A percentile compares a stretch with the other conserved stretches of the same genome.
These are phyloP conservation scores for Eurosta solidaginis DNA, from an alignment of 1,140 invertebrate species.

Conservation along the genomic window DNA sequence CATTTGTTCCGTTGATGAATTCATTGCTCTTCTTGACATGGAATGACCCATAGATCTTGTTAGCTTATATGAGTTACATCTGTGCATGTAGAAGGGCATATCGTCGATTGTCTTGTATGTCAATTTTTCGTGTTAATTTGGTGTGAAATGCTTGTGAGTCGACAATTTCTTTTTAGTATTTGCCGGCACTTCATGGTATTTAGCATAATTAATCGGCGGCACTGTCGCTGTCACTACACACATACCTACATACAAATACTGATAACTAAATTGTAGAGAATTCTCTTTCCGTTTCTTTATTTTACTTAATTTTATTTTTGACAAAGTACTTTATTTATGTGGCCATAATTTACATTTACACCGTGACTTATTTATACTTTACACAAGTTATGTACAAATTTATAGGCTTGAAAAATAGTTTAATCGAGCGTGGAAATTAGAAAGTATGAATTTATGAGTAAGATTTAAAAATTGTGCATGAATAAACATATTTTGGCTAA, in stretches of 20 bases:
- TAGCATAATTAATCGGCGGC: conserved; percentile 32
- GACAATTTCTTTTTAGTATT: background rate
- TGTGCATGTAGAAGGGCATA: background rate
- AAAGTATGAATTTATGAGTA: conserved; percentile 10
- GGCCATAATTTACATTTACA: conserved; percentile 24
- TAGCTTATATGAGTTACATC: too few species aligned
- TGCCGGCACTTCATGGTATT: conserved; percentile 25
- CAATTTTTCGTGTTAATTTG: conserved; percentile 30
- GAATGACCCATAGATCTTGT: too few species aligned
- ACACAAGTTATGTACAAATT: conserved; percentile 12
- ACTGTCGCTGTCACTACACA: background rate
- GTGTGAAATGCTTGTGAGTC: conserved; percentile 29
- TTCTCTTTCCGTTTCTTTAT: background rate
- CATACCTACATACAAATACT: too few species aligned
- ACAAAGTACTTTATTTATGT: conserved; percentile 27
- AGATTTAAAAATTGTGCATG: background rate
- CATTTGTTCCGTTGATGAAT: too few species aligned
- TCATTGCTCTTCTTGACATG: too few species aligned
- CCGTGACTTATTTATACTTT: conserved; percentile 2
- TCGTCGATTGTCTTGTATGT: conserved; percentile 15
- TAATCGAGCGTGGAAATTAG: conserved; percentile 9
- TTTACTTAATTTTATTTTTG: background rate
- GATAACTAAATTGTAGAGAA: too few species aligned
- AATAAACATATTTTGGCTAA: background rate
- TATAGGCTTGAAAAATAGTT: background rate